Evolutionary conservation across 2,888 invertebrate genomes (phyloP).

Genomic region (Limnephilus rhombicus): DNA sequence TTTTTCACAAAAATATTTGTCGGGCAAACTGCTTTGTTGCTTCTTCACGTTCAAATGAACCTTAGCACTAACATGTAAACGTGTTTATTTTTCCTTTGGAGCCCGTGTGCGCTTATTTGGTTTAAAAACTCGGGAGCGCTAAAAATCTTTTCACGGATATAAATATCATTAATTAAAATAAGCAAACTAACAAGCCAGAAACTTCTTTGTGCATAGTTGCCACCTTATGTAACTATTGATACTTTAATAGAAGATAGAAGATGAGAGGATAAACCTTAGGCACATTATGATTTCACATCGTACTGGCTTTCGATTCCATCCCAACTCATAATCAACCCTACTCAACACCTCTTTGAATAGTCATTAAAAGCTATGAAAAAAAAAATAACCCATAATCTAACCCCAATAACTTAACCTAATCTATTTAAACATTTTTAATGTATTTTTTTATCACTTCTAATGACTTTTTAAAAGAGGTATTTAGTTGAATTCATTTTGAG

Average conservation of each 20-base stretch:
- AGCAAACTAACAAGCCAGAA: background rate
- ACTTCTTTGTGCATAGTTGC: background rate
- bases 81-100: background rate
- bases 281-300: background rate
- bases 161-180: background rate
- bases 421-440: no score
- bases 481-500: no score
- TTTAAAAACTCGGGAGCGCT: background rate
- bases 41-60: background rate
- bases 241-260: background rate
- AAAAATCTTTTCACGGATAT: background rate
- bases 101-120: background rate
- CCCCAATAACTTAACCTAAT: no score
- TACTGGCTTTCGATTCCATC: background rate
- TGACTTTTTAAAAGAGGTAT: no score
- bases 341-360: no score
- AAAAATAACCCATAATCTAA: no score
- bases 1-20: slow-evolving; percentile 26
- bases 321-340: no score
- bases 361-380: no score
- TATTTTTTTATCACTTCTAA: no score
- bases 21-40: slow-evolving; percentile 30
- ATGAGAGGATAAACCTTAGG: background rate
- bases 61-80: background rate
- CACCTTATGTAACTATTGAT: background rate